A percentile compares a stretch with the other conserved stretches of the same genome.
phyloP scores from a whole-genome alignment of 2,888 invertebrate species.

The Dicyrtomina minuta region DNA sequence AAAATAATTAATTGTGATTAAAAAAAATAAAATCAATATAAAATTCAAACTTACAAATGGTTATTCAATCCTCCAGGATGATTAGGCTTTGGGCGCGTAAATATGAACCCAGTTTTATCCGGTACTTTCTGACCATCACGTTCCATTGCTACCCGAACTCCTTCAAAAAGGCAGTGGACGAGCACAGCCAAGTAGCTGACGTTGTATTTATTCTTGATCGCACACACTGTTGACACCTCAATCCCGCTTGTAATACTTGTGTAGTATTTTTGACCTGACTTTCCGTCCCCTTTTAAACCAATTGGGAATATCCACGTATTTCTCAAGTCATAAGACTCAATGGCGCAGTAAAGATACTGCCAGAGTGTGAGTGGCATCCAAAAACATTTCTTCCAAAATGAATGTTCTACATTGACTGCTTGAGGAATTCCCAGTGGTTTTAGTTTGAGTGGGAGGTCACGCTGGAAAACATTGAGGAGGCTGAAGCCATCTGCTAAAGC shows the following conservation, averaged over 20 bases:
- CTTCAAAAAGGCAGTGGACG: slow-evolving; percentile 39
- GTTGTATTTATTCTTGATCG: slow-evolving; percentile 37
- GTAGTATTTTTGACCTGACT: slow-evolving; percentile 26
- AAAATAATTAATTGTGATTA: too few species aligned
- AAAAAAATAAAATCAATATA: background rate
- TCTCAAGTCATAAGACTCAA: too few species aligned
- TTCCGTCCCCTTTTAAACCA: too few species aligned
- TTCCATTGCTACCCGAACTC: slow-evolving; percentile 40
- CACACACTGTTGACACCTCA: slow-evolving; percentile 34
- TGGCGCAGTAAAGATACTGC: too few species aligned
- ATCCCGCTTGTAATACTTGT: slow-evolving; percentile 25
- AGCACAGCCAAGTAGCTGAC: slow-evolving; percentile 44
- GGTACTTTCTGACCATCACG: slow-evolving; percentile 39
- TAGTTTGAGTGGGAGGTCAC: slow-evolving; percentile 37
- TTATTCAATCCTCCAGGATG: slow-evolving; percentile 45
- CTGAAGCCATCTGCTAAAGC: slow-evolving; percentile 45
- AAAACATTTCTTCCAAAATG: slow-evolving; percentile 9
- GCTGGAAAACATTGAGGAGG: slow-evolving; percentile 39
- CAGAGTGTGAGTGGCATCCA: slow-evolving; percentile 31
- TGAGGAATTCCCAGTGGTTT: slow-evolving; percentile 20
- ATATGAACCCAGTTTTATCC: slow-evolving; percentile 35
- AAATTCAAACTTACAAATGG: slow-evolving; percentile 47
- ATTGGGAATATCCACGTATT: too few species aligned
- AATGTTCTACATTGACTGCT: slow-evolving; percentile 23
- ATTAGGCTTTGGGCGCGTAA: slow-evolving; percentile 42